Evolutionary conservation across 2,888 invertebrate genomes (phyloP), one percentile per base, ranked within the genome.

Genomic region (Lasioglossum morio): DNA sequence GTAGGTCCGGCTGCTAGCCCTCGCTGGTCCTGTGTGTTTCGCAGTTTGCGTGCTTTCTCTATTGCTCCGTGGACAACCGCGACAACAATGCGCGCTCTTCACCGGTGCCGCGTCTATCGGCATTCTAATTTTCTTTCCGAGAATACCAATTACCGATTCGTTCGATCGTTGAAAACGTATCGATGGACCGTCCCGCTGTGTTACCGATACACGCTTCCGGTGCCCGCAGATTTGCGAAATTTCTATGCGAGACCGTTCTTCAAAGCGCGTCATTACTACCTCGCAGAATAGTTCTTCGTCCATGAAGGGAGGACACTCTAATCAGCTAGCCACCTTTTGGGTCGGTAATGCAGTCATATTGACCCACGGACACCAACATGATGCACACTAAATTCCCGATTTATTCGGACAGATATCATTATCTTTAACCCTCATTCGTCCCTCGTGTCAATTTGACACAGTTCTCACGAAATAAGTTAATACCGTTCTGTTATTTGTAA

Each of bases 111-210:
- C 77, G 76, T 72, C 84, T 75, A 81, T 80, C 87, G 86, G 77
- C 70, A 84, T 81, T 87, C 79, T 87, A 83, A 88, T 85, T 87
- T 80, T 77, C 74, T 84, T 78, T 53, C 82, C 78, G 77, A 80
- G 87, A 34, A 77, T 80, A 86, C 85, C 74, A 87, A 87, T 88
- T 81, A 87, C 79, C 81, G 85, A 87, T 81, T 88, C 80, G 80
- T 79, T 79, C 88, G 66, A 77, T 75, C 77, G 74, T 40, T 82
- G 77, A 19, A 72, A 60, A 77, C 46, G 48, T 48, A 74, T 74
- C 57, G 23, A 53, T 53, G 10, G 53, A 53, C 0, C 53, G 3
- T 10, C n/a, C 37, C 2, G 53, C 1, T 19, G 48, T 10, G 10
- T 10, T 8, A 53, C 53, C 23, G 53, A 53, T 53, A 53, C 10